phyloP scores from a whole-genome alignment of 2,797 vertebrate genomes.

The Sebastes vulpes region DNA sequence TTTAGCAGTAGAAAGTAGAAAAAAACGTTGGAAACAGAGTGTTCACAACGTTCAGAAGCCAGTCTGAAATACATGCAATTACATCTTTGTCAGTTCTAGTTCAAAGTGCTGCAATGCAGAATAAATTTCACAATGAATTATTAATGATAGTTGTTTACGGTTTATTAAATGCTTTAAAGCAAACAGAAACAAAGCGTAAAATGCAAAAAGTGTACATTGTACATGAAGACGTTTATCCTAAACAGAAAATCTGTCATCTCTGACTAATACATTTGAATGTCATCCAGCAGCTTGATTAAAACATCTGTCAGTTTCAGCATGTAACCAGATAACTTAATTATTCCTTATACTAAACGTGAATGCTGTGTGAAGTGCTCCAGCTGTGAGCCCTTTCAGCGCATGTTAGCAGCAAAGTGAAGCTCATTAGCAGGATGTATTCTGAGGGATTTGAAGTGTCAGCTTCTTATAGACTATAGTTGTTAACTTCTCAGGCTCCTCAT shows the following conservation, averaged over 20 bases:
- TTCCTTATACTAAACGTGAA: conserved; percentile 31
- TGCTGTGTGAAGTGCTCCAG: conserved; percentile 34
- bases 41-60: too few species aligned
- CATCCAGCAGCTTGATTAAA: conserved; percentile 31
- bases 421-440: conserved; percentile 40
- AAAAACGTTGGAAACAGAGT: too few species aligned
- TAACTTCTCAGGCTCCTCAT: not conserved
- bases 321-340: conserved; percentile 17
- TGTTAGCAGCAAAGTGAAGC: conserved; percentile 37
- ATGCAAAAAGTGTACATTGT: not conserved
- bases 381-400: conserved; percentile 48
- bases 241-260: not conserved
- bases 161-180: not conserved
- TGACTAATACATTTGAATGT: not conserved
- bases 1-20: too few species aligned
- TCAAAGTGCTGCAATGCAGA: not conserved
- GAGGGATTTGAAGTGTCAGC: conserved; percentile 25
- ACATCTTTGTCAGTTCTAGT: not conserved
- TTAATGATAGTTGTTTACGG: not conserved
- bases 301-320: conserved; percentile 11
- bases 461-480: conserved; percentile 1
- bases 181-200: not conserved
- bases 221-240: not conserved
- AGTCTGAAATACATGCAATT: not conserved
- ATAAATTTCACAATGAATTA: not conserved